Conservation (phyloP, 1,140 invertebrate species). For the Drosophila takahashii region DNA sequence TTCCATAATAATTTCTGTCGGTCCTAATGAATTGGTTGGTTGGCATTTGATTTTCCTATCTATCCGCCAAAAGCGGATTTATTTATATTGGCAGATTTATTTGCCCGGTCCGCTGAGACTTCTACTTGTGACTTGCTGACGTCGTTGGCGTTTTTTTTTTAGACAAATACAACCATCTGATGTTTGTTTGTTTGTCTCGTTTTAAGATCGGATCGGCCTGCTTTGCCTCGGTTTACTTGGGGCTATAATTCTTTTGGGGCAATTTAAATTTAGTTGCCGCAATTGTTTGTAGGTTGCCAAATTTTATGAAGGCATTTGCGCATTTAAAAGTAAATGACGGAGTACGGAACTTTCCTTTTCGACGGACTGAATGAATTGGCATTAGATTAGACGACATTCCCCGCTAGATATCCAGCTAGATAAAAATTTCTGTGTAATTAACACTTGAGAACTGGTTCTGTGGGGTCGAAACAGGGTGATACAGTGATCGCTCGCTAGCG, state of each 20-base stretch:
- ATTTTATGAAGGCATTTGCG: slow-evolving; percentile 55
- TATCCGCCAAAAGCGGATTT: slow-evolving; percentile 39
- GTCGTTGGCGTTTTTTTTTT: slow-evolving; percentile 44
- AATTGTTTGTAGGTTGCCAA: slow-evolving; percentile 52
- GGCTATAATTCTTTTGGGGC: slow-evolving; percentile 46
- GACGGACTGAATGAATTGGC: background rate
- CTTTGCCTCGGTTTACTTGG: slow-evolving; percentile 32
- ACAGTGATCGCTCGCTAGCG: slow-evolving; percentile 3
- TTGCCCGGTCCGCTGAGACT: slow-evolving; percentile 11
- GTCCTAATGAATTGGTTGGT: slow-evolving; percentile 45
- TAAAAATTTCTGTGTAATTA: slow-evolving; percentile 35
- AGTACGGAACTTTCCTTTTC: slow-evolving; percentile 33
- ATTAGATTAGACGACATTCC: slow-evolving; percentile 37
- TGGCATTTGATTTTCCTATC: slow-evolving; percentile 51
- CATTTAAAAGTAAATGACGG: slow-evolving; percentile 14
- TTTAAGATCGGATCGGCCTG: background rate
- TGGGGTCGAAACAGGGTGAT: background rate
- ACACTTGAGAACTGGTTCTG: slow-evolving; percentile 35
- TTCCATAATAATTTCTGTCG: slow-evolving; percentile 52
- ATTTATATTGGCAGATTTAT: slow-evolving; percentile 60
- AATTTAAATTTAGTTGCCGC: slow-evolving; percentile 53
- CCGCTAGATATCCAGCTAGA: slow-evolving; percentile 20
- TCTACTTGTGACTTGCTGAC: slow-evolving; percentile 57
- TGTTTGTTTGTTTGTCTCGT: slow-evolving; percentile 32
- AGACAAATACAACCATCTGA: slow-evolving; percentile 26